These are phyloP conservation scores for Ciconia stormi DNA, from an alignment of 2,113 vertebrate species.

Conservation along the genomic window DNA sequence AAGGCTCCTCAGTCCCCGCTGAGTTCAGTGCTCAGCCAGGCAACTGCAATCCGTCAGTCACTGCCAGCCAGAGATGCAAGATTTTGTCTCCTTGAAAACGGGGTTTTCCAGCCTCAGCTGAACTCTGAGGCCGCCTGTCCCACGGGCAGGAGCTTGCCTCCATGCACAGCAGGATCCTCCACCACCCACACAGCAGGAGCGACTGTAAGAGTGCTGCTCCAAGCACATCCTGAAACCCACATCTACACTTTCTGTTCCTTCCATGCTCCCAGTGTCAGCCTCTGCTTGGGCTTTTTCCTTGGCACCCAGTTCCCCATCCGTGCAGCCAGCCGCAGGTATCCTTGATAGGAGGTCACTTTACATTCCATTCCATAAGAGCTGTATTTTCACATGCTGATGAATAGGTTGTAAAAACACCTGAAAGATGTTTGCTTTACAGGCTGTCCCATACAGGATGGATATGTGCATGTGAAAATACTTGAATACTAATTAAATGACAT, in stretches of 20 bases:
- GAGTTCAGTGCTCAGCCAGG: neutral
- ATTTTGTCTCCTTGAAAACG: neutral
- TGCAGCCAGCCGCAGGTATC: neutral
- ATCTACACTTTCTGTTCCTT: neutral
- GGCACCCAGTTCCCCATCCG: neutral
- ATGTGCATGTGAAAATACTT: neutral
- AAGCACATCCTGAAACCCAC: neutral
- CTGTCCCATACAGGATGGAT: neutral
- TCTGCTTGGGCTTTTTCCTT: neutral
- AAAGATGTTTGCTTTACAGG: neutral
- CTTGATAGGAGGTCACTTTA: neutral
- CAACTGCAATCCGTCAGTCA: neutral
- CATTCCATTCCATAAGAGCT: neutral
- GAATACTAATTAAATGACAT: neutral
- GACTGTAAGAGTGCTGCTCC: neutral
- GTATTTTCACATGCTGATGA: neutral
- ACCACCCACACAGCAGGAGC: fast-evolving
- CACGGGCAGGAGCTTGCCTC: neutral
- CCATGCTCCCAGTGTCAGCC: neutral
- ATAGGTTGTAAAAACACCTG: neutral
- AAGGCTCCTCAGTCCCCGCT: neutral
- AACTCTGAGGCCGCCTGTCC: neutral
- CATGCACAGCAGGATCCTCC: neutral
- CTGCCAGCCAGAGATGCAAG: neutral
- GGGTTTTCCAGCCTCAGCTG: neutral